These are phyloP conservation scores for Lutjanus erythropterus DNA, from an alignment of 2,113 vertebrate species.

Conservation along the genomic window DNA sequence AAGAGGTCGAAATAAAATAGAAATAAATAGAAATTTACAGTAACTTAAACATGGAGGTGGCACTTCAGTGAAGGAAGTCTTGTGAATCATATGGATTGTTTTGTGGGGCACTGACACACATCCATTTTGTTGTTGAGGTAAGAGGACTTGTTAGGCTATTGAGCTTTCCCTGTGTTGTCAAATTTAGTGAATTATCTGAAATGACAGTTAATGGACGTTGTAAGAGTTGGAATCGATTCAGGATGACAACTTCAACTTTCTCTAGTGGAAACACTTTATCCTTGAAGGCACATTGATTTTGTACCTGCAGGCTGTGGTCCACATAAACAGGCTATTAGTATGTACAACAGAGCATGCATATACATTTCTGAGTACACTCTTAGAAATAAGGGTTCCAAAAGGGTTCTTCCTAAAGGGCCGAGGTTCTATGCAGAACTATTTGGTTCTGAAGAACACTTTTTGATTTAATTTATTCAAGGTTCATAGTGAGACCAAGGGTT, in stretches of 20 bases:
- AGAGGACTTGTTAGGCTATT: neutral
- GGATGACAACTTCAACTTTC: constrained; percentile 32
- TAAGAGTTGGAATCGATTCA: constrained; percentile 25
- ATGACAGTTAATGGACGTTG: constrained; percentile 50
- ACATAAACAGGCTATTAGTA: neutral
- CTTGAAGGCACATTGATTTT: constrained; percentile 39
- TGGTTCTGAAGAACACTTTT: too few relatives aligned
- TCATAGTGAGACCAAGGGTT: too few relatives aligned
- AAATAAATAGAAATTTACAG: too few relatives aligned
- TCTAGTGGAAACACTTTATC: constrained; percentile 32
- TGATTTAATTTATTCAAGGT: too few relatives aligned
- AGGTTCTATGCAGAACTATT: too few relatives aligned
- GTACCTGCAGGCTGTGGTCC: constrained; percentile 4
- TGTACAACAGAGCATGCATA: neutral
- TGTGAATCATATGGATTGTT: neutral
- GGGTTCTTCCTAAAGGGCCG: too few relatives aligned
- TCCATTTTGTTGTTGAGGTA: neutral
- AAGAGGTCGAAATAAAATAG: too few relatives aligned
- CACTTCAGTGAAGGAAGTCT: too few relatives aligned
- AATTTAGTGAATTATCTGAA: constrained; percentile 33
- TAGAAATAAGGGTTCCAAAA: too few relatives aligned
- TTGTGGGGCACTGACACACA: neutral
- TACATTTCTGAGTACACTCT: neutral
- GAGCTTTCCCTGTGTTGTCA: constrained; percentile 27
- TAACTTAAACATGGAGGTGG: too few relatives aligned